A percentile compares a stretch with the other conserved stretches of the same genome.
These are phyloP conservation scores for Diaperis boleti DNA, from an alignment of 2,888 invertebrate genomes.

Conservation along the genomic window DNA sequence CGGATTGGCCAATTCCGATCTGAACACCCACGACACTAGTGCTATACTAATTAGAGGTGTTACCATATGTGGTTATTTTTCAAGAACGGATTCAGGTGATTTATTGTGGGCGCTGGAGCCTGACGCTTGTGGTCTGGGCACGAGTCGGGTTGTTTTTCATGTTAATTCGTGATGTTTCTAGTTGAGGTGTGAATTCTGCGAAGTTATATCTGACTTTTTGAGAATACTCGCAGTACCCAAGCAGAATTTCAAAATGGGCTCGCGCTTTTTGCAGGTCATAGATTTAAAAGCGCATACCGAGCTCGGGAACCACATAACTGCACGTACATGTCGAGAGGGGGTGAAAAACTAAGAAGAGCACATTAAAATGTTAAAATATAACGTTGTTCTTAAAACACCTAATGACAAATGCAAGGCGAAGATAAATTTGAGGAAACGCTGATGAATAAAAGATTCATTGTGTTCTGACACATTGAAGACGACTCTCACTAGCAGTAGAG, in stretches of 20 bases:
- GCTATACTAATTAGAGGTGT: constrained; percentile 1
- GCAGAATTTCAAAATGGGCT: background rate
- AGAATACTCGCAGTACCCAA: background rate
- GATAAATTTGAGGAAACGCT: constrained; percentile 6
- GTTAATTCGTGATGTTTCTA: background rate
- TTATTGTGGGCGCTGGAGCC: constrained; percentile 4
- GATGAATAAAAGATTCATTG: constrained; percentile 1
- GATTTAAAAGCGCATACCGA: background rate
- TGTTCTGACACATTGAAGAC: background rate
- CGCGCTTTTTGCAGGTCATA: background rate
- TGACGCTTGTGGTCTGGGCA: constrained; percentile 19
- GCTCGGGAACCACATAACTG: background rate
- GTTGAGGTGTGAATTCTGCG: background rate
- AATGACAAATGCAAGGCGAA: constrained; percentile 1
- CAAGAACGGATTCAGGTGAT: background rate
- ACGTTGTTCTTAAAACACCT: background rate
- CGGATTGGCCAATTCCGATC: constrained; percentile 1
- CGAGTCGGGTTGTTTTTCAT: constrained; percentile 1
- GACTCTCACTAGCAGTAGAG: no score
- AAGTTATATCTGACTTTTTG: background rate
- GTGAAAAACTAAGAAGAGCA: background rate
- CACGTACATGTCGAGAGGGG: background rate
- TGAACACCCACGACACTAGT: constrained; percentile 7
- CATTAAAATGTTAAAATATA: background rate
- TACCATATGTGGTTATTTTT: constrained; percentile 7